Evolutionary conservation across 1,140 invertebrate species (phyloP), one percentile per base, ranked within the genome.

Genomic region (Ectropis grisescens): DNA sequence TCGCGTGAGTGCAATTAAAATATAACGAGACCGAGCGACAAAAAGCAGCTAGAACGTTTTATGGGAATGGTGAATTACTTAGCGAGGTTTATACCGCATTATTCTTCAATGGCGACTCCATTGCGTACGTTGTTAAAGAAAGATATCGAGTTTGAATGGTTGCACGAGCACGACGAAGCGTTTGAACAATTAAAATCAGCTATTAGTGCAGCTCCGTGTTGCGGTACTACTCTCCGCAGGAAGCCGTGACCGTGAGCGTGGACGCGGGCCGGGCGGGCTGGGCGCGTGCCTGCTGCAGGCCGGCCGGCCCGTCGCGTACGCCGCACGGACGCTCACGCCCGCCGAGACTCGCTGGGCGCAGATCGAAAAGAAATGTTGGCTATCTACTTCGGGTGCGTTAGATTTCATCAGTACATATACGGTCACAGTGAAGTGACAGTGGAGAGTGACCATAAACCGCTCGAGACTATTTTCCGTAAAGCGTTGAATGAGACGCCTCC

Each of bases 331-430:
- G 4, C 19, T 22, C 19, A 5, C 19, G 4, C 19, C 4, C 19
- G 9, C 19, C 19, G 19, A 22, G 4, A 22, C 19, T 22, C 19
- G 19, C 9, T 22, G 9, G 4, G 19, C 19, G 9, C 19, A 4
- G 9, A 22, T 22, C 4, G 19, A 22, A 22, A 22, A 9, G 19
- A 22, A 22, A 22, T 22, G 19, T 9, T 22, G 19, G 19, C 19
- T 5, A 22, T 22, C 9, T 4, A 5, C 4, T 22, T 22, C 14
- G 29, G 22, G 2, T 32, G 29, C 9, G 29, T 7, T 8, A 22
- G 24, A 15, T 38, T 38, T 19, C 36, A 38, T 7, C 29, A 38
- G 11, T 38, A 38, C n/a, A 38, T 38, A 11, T 32, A 31, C 12
- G 36, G 36, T 11, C 36, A 33, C 11, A 14, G 19, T 22, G 4